Percentiles rank a stretch among this genome's conserved stretches.
Conservation (phyloP, 2,888 invertebrate genomes). For the Agrochola circellaris region DNA sequence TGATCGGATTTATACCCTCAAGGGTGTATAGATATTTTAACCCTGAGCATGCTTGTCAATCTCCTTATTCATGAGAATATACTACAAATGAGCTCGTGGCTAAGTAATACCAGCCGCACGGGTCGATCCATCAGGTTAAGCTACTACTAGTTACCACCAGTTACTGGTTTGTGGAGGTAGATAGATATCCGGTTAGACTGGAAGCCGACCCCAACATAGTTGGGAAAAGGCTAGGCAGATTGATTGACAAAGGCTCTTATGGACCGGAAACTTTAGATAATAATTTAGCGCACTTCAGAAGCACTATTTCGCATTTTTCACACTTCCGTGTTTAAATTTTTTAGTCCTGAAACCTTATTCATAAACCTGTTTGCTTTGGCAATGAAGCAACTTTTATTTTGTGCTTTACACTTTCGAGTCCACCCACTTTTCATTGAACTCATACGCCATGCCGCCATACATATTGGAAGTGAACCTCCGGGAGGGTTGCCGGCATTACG, state of each 20-base stretch:
- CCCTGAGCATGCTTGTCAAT: slow-evolving; percentile 22
- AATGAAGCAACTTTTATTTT: neutral
- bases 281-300: neutral
- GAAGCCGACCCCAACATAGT: too few species aligned
- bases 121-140: too few species aligned
- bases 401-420: neutral
- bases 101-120: too few species aligned
- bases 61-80: slow-evolving; percentile 3
- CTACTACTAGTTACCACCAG: too few species aligned
- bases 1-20: slow-evolving; percentile 23
- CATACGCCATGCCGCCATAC: too few species aligned
- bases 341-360: neutral
- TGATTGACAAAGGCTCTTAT: neutral
- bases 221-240: too few species aligned
- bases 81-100: neutral
- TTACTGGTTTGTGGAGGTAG: too few species aligned
- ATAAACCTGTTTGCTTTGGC: neutral
- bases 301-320: neutral
- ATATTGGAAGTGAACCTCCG: too few species aligned
- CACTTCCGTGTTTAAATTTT: too few species aligned
- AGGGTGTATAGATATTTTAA: slow-evolving; percentile 16
- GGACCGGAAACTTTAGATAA: neutral
- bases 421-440: too few species aligned
- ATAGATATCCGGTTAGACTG: too few species aligned
- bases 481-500: too few species aligned